A percentile compares a stretch with the other conserved stretches of the same genome.
phyloP scores from a whole-genome alignment of 2,113 vertebrate species.

The Saccopteryx leptura region DNA sequence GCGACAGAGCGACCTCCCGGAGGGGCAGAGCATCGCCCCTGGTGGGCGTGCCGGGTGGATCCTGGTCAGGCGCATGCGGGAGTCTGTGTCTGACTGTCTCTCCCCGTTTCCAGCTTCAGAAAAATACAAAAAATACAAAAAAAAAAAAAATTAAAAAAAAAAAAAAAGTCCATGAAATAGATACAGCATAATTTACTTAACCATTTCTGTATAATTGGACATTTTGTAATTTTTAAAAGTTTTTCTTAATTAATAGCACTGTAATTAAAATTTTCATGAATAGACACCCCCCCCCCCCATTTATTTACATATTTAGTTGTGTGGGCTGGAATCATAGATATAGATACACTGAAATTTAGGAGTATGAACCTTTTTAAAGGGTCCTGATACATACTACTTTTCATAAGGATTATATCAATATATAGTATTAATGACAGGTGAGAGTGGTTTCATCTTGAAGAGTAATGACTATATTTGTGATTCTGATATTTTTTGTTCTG shows the following conservation, averaged over 20 bases:
- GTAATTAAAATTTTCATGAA: conserved; percentile 11
- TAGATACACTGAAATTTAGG: neutral
- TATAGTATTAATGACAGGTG: neutral
- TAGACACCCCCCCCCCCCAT: neutral
- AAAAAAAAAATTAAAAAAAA: too few relatives aligned
- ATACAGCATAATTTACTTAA: neutral
- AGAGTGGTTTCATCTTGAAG: conserved; percentile 10
- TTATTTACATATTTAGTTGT: neutral
- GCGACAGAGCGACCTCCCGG: too few relatives aligned
- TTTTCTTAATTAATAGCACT: conserved; percentile 21
- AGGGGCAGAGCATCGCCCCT: too few relatives aligned
- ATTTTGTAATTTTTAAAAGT: neutral
- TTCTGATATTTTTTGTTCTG: conserved; percentile 69
- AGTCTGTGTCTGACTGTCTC: too few relatives aligned
- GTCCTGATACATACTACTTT: neutral
- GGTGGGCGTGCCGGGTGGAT: too few relatives aligned
- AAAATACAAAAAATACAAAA: too few relatives aligned
- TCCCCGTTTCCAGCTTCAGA: too few relatives aligned
- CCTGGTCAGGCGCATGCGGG: too few relatives aligned
- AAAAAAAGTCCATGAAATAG: neutral
- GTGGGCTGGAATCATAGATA: neutral
- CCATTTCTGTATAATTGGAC: neutral
- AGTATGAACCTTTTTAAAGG: neutral
- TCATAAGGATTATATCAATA: neutral
- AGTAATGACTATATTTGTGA: conserved; percentile 38